Conservation (phyloP, 2,113 vertebrate genomes). For the Nycticebus coucang region DNA sequence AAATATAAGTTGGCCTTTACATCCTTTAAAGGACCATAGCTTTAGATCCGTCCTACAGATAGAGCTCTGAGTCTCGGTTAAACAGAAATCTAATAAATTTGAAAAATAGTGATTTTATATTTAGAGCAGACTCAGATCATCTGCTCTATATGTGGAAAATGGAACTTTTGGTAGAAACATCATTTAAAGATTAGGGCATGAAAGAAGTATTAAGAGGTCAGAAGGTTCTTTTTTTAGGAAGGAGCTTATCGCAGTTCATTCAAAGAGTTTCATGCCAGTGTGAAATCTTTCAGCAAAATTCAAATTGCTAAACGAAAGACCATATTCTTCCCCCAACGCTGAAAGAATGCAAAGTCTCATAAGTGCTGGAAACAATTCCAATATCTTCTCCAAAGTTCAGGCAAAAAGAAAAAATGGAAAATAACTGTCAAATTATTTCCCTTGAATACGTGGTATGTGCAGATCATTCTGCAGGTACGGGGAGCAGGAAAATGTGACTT, state of each 20-base stretch:
- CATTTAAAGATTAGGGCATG: conserved; percentile 8
- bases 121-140: not conserved
- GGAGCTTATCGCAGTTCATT: not conserved
- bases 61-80: not conserved
- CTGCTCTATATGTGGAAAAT: not conserved
- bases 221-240: not conserved
- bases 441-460: accelerated
- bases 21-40: not conserved
- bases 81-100: not conserved
- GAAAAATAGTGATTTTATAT: not conserved
- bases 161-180: not conserved
- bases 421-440: not conserved
- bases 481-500: too few relatives aligned
- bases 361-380: not conserved
- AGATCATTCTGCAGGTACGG: accelerated
- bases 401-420: not conserved
- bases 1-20: not conserved
- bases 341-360: not conserved
- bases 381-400: not conserved
- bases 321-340: accelerated
- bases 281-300: not conserved
- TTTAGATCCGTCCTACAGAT: not conserved
- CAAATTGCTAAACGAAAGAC: conserved; percentile 4
- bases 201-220: conserved; percentile 30
- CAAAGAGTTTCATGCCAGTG: not conserved